Evolutionary conservation across 2,888 invertebrate species (phyloP), one percentile per base, ranked within the genome.

Genomic region (Drosophila meridiana): DNA sequence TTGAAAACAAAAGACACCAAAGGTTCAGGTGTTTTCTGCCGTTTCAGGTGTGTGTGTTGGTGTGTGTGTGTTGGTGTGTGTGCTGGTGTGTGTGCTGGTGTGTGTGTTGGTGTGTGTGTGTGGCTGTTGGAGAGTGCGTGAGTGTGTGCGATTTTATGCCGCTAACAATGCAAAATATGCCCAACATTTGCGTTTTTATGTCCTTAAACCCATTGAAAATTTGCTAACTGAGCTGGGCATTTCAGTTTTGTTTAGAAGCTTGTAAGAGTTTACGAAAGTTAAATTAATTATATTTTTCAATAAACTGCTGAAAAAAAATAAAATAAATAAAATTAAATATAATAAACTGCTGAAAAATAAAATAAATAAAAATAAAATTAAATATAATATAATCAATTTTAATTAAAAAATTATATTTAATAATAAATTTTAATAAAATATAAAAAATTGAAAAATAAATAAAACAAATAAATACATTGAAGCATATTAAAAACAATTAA

Each of bases 91-190:
- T 74, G 56, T 65, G 1, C n/a, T 4, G 14, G 40, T 42, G n/a
- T 13, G n/a, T 20, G 20, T 20, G 20, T 13, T n/a, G n/a, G 67
- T 45, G 58, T 66, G 56, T 78, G 66, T 55, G 56, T 66, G 47
- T 48, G 8, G 8, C 26, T 11, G 59, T 26, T 58, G 26, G 52
- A 55, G 69, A 47, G 57, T 66, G 50, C 60, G 64, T 71, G 76
- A 65, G 75, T 75, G 73, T 83, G 71, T 69, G 83, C 72, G 82
- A 82, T 79, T 82, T 82, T 71, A 76, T 82, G 87, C 75, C 67
- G 61, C 74, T 73, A 85, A 85, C 85, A 85, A 87, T 85, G 84
- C 81, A 85, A 85, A 87, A 85, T 85, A 87, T 85, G 85, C 84
- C 83, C 83, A 87, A 85, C 85, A 87, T 85, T 84, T 73, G 83